Evolutionary conservation across 2,797 vertebrate species (phyloP).

Genomic region (Esox lucius): DNA sequence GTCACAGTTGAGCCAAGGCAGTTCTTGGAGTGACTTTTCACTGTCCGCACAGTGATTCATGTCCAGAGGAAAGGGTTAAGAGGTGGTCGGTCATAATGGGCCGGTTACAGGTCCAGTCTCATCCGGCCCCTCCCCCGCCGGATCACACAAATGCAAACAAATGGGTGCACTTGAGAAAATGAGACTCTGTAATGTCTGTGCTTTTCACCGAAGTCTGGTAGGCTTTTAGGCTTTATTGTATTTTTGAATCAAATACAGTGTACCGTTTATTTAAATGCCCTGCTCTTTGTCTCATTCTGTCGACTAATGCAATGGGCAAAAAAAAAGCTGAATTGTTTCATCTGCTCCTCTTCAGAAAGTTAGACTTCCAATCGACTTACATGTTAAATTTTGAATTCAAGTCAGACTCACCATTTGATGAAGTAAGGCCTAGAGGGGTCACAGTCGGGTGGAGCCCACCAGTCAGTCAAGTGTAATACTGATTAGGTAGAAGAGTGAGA

Average conservation of each 20-base stretch:
- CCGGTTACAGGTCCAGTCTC: background rate
- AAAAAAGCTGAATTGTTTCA: background rate
- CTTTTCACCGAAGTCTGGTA: background rate
- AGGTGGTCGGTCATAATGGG: background rate
- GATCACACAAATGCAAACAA: background rate
- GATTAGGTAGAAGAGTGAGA: background rate
- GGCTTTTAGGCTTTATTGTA: background rate
- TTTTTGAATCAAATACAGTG: background rate
- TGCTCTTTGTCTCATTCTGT: background rate
- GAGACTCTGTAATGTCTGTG: background rate
- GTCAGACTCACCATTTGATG: background rate
- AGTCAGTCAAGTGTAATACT: background rate
- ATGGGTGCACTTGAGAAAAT: background rate
- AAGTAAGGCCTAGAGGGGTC: background rate
- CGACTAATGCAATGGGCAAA: background rate
- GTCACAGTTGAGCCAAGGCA: conserved; percentile 3
- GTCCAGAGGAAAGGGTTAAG: background rate
- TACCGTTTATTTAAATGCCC: background rate
- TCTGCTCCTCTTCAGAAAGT: background rate
- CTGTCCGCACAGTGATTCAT: background rate
- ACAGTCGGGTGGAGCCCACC: background rate
- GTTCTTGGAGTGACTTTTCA: background rate
- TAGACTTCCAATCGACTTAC: background rate
- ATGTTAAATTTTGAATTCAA: background rate
- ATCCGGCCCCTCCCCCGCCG: background rate